Percentiles rank a stretch among this genome's conserved stretches.
Conservation (phyloP, 2,113 vertebrate species). For the Atherinomorus stipes region DNA sequence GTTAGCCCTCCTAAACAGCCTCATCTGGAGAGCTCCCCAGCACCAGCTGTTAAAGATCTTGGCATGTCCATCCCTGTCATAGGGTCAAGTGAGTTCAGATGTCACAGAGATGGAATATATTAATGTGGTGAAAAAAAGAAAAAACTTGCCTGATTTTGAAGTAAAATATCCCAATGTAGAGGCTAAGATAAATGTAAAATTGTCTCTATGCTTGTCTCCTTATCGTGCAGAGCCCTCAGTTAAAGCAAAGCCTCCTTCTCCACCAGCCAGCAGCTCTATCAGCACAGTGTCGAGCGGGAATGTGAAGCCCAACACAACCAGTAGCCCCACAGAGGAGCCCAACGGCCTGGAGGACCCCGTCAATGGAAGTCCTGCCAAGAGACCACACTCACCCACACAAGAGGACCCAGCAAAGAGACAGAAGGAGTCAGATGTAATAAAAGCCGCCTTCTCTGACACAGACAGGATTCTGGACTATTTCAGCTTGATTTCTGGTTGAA, state of each 20-base stretch:
- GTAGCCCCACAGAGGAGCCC: conserved; percentile 80
- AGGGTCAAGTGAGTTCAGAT: conserved; percentile 84
- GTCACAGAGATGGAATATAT: not conserved
- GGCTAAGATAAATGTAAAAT: not conserved
- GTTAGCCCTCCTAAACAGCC: conserved; percentile 76
- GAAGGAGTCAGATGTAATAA: conserved; percentile 76
- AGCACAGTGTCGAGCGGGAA: conserved; percentile 78
- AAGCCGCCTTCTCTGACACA: not conserved
- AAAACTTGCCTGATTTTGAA: not conserved
- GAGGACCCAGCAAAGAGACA: conserved; percentile 84
- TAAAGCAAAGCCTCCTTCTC: conserved; percentile 62
- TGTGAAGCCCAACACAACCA: conserved; percentile 73
- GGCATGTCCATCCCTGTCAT: conserved; percentile 85
- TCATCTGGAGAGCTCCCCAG: conserved; percentile 73
- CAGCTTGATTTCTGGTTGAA: not conserved
- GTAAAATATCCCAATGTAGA: not conserved
- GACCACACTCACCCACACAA: conserved; percentile 80
- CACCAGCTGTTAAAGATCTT: conserved; percentile 69
- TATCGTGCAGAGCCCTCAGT: conserved; percentile 46
- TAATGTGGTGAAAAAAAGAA: not conserved
- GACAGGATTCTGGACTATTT: not conserved
- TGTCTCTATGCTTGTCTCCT: not conserved
- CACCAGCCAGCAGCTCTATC: conserved; percentile 76
- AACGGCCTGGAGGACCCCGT: conserved; percentile 77
- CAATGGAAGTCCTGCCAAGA: conserved; percentile 79